Conservation (phyloP, 1,140 invertebrate genomes). For the Steinernema khuongi region DNA sequence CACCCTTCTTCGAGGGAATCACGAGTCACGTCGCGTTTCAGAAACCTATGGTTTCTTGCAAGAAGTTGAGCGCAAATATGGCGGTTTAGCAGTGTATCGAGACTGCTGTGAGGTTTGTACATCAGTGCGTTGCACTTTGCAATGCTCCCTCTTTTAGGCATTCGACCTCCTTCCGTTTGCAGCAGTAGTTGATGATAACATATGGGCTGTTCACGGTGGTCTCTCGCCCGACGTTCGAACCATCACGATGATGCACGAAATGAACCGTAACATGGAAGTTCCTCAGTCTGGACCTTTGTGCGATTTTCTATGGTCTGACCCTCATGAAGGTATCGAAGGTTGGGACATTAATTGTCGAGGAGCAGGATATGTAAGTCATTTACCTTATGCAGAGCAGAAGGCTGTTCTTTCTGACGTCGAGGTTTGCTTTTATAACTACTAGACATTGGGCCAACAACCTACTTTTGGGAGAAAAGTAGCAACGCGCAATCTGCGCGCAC, state of each 20-base stretch:
- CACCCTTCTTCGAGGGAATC: slow-evolving; percentile 89
- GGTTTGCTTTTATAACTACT: too few species aligned
- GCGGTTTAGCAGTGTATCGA: slow-evolving; percentile 55
- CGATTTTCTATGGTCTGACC: slow-evolving; percentile 81
- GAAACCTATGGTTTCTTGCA: slow-evolving; percentile 66
- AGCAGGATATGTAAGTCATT: slow-evolving; percentile 78
- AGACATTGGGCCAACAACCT: too few species aligned
- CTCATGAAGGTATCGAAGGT: slow-evolving; percentile 77
- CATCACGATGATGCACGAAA: slow-evolving; percentile 41
- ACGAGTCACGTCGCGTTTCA: slow-evolving; percentile 94
- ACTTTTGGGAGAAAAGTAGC: too few species aligned
- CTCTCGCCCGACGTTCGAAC: slow-evolving; percentile 51
- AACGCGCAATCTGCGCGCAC: too few species aligned
- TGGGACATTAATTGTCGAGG: slow-evolving; percentile 86
- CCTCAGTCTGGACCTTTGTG: slow-evolving; percentile 51
- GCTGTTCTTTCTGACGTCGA: too few species aligned
- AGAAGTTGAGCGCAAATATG: slow-evolving; percentile 58
- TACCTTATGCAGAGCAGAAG: slow-evolving; percentile 64
- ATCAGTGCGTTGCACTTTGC: not conserved
- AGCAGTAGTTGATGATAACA: slow-evolving; percentile 52
- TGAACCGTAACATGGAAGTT: slow-evolving; percentile 51
- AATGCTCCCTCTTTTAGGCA: slow-evolving; percentile 40
- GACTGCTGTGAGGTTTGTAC: slow-evolving; percentile 47
- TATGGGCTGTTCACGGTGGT: slow-evolving; percentile 56
- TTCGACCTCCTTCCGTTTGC: slow-evolving; percentile 56